Conservation (phyloP, 2,797 vertebrate genomes). For the Setipinna tenuifilis region DNA sequence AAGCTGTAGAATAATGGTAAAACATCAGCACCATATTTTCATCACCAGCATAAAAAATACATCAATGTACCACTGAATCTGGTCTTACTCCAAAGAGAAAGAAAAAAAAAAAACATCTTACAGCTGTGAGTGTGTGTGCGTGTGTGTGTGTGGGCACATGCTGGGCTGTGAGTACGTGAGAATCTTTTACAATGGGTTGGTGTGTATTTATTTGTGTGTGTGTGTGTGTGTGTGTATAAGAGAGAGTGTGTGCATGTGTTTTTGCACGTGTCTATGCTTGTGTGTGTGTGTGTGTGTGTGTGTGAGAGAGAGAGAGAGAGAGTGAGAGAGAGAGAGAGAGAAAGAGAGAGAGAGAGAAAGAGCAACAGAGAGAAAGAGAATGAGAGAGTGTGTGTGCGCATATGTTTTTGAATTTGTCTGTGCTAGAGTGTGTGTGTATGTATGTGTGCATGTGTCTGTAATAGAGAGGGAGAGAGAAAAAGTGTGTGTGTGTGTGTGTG, state of each 20-base stretch:
- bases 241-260: not conserved
- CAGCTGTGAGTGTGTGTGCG: not conserved
- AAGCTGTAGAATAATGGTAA: not conserved
- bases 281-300: not conserved
- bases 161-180: not conserved
- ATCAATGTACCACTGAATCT: slow-evolving; percentile 2
- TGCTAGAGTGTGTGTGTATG: not conserved
- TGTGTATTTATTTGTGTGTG: not conserved
- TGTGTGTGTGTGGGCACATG: slow-evolving; percentile 6
- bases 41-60: slow-evolving; percentile 18
- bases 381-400: not conserved
- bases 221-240: not conserved
- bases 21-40: not conserved
- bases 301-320: not conserved
- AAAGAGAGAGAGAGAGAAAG: too few relatives aligned
- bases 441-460: not conserved
- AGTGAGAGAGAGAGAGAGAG: not conserved
- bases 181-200: not conserved
- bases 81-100: slow-evolving; percentile 12
- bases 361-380: not conserved
- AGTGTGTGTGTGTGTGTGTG: slow-evolving; percentile 4
- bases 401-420: not conserved
- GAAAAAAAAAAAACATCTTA: slow-evolving; percentile 5
- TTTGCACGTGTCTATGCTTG: not conserved
- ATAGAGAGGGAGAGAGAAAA: not conserved